phyloP scores from a whole-genome alignment of 2,797 vertebrate species.

The Geotrypetes seraphini region DNA sequence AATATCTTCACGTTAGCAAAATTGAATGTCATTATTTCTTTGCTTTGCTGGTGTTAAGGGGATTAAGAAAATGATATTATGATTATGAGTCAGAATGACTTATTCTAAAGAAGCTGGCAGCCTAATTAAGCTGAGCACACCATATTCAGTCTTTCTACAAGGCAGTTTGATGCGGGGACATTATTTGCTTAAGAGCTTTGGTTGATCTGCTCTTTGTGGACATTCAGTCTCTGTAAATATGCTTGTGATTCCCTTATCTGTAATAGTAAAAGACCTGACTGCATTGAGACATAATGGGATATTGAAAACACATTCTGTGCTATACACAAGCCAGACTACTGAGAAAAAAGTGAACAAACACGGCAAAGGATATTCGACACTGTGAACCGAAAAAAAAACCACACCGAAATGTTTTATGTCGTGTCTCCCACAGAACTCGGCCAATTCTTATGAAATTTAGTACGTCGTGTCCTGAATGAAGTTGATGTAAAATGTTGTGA shows the following conservation, averaged over 20 bases:
- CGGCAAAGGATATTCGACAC: constrained; percentile 4
- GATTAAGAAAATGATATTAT: constrained; percentile 35
- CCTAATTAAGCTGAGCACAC: constrained; percentile 36
- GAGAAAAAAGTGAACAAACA: constrained; percentile 18
- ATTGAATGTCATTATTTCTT: constrained; percentile 36
- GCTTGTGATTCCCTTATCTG: constrained; percentile 48
- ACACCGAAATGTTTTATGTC: no score
- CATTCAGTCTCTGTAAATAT: constrained; percentile 49
- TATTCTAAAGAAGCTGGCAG: constrained; percentile 29
- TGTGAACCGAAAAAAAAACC: no score
- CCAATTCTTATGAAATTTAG: no score
- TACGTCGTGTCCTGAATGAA: no score
- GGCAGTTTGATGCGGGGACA: constrained; percentile 42
- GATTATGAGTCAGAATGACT: constrained; percentile 25
- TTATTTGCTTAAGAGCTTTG: constrained; percentile 44
- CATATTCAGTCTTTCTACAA: constrained; percentile 31
- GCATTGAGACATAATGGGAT: constrained; percentile 30
- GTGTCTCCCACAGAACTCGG: no score
- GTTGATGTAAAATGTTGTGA: no score
- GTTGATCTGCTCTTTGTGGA: constrained; percentile 46
- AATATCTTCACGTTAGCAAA: constrained; percentile 24
- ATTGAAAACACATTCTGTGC: constrained; percentile 23
- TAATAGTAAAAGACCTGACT: constrained; percentile 40
- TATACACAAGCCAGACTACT: no score
- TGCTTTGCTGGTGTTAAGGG: constrained; percentile 43